phyloP scores from a whole-genome alignment of 2,797 vertebrate genomes.

The Brachyrhaphis roseni region DNA sequence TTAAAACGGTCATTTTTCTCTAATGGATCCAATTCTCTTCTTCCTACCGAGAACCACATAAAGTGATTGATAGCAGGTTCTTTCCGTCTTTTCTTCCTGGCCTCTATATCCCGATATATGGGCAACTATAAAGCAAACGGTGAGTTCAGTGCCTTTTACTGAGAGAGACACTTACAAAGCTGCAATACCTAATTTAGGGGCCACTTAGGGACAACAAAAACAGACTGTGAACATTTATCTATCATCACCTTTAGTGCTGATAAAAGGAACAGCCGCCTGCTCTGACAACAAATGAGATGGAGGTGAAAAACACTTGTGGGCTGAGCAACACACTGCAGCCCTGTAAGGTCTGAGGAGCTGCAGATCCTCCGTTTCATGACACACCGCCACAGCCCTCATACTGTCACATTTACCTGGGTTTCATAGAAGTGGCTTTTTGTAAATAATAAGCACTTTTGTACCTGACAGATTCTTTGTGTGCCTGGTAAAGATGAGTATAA shows the following conservation, averaged over 20 bases:
- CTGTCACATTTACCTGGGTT: not conserved
- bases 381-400: not conserved
- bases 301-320: not conserved
- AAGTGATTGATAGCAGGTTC: not conserved
- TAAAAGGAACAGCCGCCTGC: not conserved
- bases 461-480: not conserved
- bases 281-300: not conserved
- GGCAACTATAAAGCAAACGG: not conserved
- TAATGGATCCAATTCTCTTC: not conserved
- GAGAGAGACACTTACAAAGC: not conserved
- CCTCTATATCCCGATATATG: not conserved
- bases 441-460: not conserved
- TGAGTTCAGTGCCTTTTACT: not conserved
- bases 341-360: not conserved
- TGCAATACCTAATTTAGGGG: slow-evolving; percentile 7
- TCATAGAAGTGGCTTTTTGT: not conserved
- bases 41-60: not conserved
- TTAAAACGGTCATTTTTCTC: not conserved
- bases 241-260: slow-evolving; percentile 12
- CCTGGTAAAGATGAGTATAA: not conserved
- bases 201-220: slow-evolving; percentile 7
- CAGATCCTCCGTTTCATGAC: not conserved
- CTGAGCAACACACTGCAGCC: not conserved
- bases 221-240: not conserved
- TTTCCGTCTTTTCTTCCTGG: not conserved